phyloP scores from a whole-genome alignment of 1,140 invertebrate genomes.

The Anadara kagoshimensis region DNA sequence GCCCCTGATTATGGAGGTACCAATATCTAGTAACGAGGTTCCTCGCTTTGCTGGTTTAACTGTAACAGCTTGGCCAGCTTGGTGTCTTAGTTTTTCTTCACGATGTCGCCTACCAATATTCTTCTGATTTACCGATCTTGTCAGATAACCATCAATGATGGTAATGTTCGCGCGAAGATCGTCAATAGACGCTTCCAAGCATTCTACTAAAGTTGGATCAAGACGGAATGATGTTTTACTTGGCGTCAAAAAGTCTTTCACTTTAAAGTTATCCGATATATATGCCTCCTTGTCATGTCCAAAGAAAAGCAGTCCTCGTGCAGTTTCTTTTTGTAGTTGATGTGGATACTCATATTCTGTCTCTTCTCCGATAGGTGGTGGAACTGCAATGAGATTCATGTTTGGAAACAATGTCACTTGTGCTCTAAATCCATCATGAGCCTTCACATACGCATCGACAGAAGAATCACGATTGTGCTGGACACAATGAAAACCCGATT shows the following conservation, averaged over 20 bases:
- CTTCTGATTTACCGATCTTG: slow-evolving; percentile 32
- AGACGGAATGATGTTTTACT: slow-evolving; percentile 34
- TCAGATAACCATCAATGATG: slow-evolving; percentile 30
- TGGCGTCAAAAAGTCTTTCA: slow-evolving; percentile 28
- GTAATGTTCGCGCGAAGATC: slow-evolving; percentile 15
- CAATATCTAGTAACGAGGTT: slow-evolving; percentile 11
- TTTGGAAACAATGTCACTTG: slow-evolving; percentile 24
- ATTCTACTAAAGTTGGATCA: slow-evolving; percentile 32
- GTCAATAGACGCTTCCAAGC: slow-evolving; percentile 31
- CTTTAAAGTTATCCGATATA: slow-evolving; percentile 36
- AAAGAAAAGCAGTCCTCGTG: slow-evolving; percentile 21
- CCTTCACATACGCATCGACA: slow-evolving; percentile 43
- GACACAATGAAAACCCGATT: slow-evolving; percentile 44
- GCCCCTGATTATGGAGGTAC: slow-evolving; percentile 29
- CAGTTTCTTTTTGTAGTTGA: slow-evolving; percentile 16
- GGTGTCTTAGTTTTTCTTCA: slow-evolving; percentile 33
- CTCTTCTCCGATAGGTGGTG: not conserved
- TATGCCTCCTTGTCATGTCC: not conserved
- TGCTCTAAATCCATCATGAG: slow-evolving; percentile 32
- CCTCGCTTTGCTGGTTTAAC: slow-evolving; percentile 1
- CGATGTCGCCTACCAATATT: slow-evolving; percentile 28
- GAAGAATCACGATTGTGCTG: not conserved
- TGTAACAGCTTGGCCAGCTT: slow-evolving; percentile 42
- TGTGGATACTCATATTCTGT: slow-evolving; percentile 28
- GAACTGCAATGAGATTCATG: slow-evolving; percentile 19